Conservation (phyloP, 2,113 vertebrate genomes). For the Aptenodytes forsteri region DNA sequence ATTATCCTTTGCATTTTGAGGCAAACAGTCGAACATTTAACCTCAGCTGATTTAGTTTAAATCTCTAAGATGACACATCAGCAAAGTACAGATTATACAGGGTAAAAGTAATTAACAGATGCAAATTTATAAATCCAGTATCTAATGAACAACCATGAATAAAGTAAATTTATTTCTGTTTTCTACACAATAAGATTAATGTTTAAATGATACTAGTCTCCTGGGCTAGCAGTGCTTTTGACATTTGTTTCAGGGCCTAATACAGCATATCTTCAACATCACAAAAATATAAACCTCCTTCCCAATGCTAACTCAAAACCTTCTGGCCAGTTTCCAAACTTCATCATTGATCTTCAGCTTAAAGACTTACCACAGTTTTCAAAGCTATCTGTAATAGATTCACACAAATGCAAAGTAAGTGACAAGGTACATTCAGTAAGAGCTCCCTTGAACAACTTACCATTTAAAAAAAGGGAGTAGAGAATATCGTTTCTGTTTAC, state of each 20-base stretch:
- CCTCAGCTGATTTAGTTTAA: slow-evolving; percentile 31
- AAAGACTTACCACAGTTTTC: neutral
- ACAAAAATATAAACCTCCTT: neutral
- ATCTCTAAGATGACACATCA: slow-evolving; percentile 7
- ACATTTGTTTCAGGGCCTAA: neutral
- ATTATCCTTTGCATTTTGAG: neutral
- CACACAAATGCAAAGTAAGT: neutral
- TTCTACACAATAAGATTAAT: neutral
- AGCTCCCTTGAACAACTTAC: neutral
- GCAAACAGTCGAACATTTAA: neutral
- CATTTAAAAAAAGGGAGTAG: neutral
- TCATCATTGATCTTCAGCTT: neutral
- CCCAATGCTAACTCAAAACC: neutral
- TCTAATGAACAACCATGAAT: neutral
- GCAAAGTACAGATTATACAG: slow-evolving; percentile 25
- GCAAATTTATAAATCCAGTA: neutral
- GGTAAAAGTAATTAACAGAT: slow-evolving; percentile 47
- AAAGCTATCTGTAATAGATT: neutral
- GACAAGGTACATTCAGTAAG: neutral
- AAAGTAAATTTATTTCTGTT: neutral
- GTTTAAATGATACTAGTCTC: neutral
- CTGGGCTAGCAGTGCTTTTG: neutral
- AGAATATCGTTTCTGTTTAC: neutral
- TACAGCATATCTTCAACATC: neutral
- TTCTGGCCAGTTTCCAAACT: neutral